Evolutionary conservation across 2,797 vertebrate genomes (phyloP), one percentile per base, ranked within the genome.

Genomic region (Rousettus madagascariensis): DNA sequence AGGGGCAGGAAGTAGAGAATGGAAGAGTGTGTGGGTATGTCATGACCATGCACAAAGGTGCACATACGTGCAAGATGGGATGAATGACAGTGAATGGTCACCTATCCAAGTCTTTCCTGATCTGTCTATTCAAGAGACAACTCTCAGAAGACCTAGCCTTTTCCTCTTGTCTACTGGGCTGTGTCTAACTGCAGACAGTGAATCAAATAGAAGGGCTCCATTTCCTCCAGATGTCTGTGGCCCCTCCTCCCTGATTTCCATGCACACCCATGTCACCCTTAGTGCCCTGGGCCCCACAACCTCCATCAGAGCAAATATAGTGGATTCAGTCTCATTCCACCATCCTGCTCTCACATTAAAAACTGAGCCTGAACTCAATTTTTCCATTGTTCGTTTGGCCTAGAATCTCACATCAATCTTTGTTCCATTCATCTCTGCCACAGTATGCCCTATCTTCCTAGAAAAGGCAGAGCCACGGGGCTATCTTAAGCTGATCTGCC

Each of bases 221-320:
- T 69, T 75, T 78, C 28, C 33, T 71, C 38, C 13, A n/a, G 1
- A 8, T 65, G 8, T 41, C 38, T 65, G 12, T 20, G 38, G 28
- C n/a, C 30, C 51, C 28, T 33, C 49, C n/a, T 19, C 2, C 61
- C 13, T 13, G 10, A 20, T 38, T 24, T 38, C 26, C 41, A 30
- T 3, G 8, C 16, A 59, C 10, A 7, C 53, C 10, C 55, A 33
- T 43, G 24, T 30, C 7, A 19, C 2, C 16, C 8, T 59, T 19
- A 83, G 17, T 20, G 8, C 19, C 30, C 36, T 33, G 15, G 12
- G 63, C 5, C 11, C 61, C 9, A 28, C 3, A 0, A 1, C 1
- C 4, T 24, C 10, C 20, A 38, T 61, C 15, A 28, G 22, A 87
- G 17, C 13, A 79, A 49, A 66, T 22, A 13, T 8, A 57, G 3